Conservation (phyloP, 2,888 invertebrate genomes). For the Melangyna quadrimaculata region DNA sequence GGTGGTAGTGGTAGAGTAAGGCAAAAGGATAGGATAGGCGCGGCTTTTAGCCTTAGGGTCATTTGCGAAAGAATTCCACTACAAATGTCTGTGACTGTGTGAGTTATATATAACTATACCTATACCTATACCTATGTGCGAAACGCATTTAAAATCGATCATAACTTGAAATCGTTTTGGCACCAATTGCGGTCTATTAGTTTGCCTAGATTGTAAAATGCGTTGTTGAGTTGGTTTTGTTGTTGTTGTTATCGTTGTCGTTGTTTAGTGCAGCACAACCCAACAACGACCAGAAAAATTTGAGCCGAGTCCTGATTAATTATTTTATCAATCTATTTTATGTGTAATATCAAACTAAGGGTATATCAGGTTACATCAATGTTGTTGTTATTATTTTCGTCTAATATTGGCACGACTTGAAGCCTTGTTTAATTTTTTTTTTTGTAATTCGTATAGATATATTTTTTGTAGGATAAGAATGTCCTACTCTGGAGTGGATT, state of each 20-base stretch:
- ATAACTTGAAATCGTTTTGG: slow-evolving; percentile 60
- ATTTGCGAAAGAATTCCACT: slow-evolving; percentile 49
- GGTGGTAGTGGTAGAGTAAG: background rate
- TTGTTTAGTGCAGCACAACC: background rate
- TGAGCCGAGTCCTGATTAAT: slow-evolving; percentile 66
- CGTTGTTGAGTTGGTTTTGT: slow-evolving; percentile 1
- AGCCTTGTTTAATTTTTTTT: background rate
- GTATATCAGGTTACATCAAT: slow-evolving; percentile 49
- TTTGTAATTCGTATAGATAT: background rate
- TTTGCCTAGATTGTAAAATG: slow-evolving; percentile 27
- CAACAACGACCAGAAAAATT: slow-evolving; percentile 8
- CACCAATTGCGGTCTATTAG: slow-evolving; percentile 40
- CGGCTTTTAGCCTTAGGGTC: slow-evolving; percentile 62
- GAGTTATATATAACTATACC: too few relatives aligned
- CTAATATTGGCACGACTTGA: slow-evolving; percentile 4
- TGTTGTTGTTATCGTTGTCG: background rate
- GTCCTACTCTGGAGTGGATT: slow-evolving; percentile 40
- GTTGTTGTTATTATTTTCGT: background rate
- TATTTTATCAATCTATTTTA: slow-evolving; percentile 58
- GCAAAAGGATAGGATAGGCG: slow-evolving; percentile 33
- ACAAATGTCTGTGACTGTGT: background rate
- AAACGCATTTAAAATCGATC: slow-evolving; percentile 70
- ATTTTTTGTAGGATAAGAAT: slow-evolving; percentile 14
- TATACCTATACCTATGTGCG: background rate
- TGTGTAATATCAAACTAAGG: slow-evolving; percentile 7